These are phyloP conservation scores for Rhagologus leucostigma DNA, from an alignment of 2,113 vertebrate species.

Conservation along the genomic window DNA sequence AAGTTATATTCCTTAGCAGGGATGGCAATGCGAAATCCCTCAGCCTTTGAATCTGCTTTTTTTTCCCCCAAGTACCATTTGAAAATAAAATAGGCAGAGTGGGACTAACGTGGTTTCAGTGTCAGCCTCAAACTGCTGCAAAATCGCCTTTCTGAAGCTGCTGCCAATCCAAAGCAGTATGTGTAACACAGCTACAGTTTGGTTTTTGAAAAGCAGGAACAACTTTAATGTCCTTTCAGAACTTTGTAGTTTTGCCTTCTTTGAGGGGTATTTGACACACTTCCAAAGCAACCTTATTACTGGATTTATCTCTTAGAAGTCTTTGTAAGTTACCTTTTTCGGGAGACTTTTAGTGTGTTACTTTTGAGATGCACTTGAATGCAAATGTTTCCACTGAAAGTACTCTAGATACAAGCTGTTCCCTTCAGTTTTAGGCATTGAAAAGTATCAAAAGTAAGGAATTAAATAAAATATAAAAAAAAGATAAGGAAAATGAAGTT, in stretches of 20 bases:
- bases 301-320: neutral
- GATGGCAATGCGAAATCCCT: neutral
- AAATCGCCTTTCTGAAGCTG: neutral
- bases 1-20: neutral
- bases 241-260: neutral
- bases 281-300: neutral
- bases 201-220: neutral
- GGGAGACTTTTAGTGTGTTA: neutral
- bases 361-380: neutral
- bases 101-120: neutral
- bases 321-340: neutral
- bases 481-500: neutral
- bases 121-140: neutral
- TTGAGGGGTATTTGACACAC: neutral
- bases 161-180: neutral
- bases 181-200: neutral
- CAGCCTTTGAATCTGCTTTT: neutral
- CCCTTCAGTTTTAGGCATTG: neutral
- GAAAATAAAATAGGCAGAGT: neutral
- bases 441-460: neutral
- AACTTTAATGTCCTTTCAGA: neutral
- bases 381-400: neutral
- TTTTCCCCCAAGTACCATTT: fast-evolving
- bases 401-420: neutral
- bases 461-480: too few relatives aligned